These are phyloP conservation scores for Trichonephila clavipes DNA, from an alignment of 1,140 invertebrate species.

Conservation along the genomic window DNA sequence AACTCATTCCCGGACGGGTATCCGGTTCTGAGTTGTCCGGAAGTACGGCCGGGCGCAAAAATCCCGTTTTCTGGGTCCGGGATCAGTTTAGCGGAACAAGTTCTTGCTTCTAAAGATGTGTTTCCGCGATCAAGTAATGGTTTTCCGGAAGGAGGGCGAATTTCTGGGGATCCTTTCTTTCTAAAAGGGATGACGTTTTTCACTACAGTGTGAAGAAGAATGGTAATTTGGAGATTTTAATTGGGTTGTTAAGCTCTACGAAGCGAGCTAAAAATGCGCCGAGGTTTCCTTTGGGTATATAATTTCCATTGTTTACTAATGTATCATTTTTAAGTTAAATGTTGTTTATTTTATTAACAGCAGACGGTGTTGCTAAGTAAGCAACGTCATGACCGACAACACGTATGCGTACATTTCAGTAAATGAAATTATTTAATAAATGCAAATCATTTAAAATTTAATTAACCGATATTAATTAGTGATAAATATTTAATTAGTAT, in stretches of 20 bases:
- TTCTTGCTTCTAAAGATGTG: slow-evolving; percentile 52
- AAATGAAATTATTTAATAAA: too few species aligned
- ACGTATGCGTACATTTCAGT: too few species aligned
- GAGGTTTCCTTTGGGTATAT: too few species aligned
- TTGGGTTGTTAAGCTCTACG: not conserved
- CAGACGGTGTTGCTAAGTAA: too few species aligned
- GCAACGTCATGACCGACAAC: too few species aligned
- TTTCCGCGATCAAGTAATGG: slow-evolving; percentile 67
- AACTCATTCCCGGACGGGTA: slow-evolving; percentile 8
- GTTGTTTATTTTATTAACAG: too few species aligned
- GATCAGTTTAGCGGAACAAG: slow-evolving; percentile 18
- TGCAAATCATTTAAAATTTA: too few species aligned
- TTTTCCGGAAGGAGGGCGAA: not conserved
- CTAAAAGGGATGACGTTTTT: not conserved
- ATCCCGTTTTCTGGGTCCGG: slow-evolving; percentile 37
- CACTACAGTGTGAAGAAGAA: not conserved
- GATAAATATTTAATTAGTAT: too few species aligned
- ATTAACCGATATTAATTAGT: too few species aligned
- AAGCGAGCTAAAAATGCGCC: not conserved
- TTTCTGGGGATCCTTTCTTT: not conserved
- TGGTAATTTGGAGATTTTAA: not conserved
- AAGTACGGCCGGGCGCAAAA: slow-evolving; percentile 68
- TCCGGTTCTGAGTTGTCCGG: slow-evolving; percentile 26
- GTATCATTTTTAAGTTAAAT: too few species aligned
- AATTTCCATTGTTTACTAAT: too few species aligned